Evolutionary conservation across 2,113 vertebrate genomes (phyloP), one percentile per base, ranked within the genome.

Genomic region (Glaucidium brasilianum): DNA sequence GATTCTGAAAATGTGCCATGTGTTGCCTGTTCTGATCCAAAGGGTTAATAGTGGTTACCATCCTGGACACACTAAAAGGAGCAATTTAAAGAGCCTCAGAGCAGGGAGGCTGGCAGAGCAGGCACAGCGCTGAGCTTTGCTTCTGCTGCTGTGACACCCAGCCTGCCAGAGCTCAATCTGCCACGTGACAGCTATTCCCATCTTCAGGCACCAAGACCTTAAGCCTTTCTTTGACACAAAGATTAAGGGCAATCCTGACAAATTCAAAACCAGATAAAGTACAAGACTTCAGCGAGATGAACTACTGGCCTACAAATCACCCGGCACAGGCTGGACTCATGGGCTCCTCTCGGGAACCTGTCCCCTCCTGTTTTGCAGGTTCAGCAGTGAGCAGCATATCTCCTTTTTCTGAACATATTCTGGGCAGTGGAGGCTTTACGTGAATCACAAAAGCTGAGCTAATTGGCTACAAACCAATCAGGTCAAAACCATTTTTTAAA

Each of bases 51-150:
- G 52, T 19, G 43, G 78, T 26, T 75, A 39, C 77, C 0, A 0
- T 23, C 52, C 78, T 2, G 43, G 50, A 3, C 39, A 11, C 1
- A 2, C 19, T 9, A 15, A 11, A 56, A 58, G 52, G 14, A 53
- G 15, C 0, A 0, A 55, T 55, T 41, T 5, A 1, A 10, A 6
- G 41, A 4, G 59, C 0, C 13, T 2, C 27, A 6, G 63, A 37
- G 63, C 49, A 5, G 4, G 29, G 50, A 30, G 30, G 11, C 27
- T 39, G 67, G n/a, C 4, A 12, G 18, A 43, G 72, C 55, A 30
- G 64, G 59, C 14, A 2, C 19, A 4, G 23, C 1, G 1, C 76
- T 2, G 15, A 55, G 58, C 68, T 69, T 49, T 3, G 43, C 75
- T 88, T 63, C 67, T 16, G 1, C 58, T 18, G 16, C 17, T 4